These are phyloP conservation scores for Spinibarbus caldwelli DNA, from an alignment of 2,797 vertebrate genomes.

Conservation along the genomic window DNA sequence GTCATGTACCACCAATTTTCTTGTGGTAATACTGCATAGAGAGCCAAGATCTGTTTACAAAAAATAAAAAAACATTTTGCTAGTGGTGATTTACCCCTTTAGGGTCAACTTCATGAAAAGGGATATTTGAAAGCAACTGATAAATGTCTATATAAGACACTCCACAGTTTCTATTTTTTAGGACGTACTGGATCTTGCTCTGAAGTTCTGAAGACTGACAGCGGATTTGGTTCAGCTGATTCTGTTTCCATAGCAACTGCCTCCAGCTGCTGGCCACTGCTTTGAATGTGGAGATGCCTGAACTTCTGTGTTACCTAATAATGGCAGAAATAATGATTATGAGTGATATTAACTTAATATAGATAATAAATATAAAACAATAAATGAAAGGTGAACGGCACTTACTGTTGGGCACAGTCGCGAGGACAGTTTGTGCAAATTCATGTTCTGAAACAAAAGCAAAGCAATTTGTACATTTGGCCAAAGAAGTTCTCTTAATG, in stretches of 20 bases:
- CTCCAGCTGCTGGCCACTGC: constrained; percentile 70
- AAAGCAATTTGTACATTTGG: background rate
- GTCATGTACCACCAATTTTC: background rate
- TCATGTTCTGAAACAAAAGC: constrained; percentile 73
- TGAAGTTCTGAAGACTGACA: constrained; percentile 78
- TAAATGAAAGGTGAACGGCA: background rate
- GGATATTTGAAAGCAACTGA: too few species aligned
- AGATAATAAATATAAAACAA: background rate
- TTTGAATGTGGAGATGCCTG: constrained; percentile 68
- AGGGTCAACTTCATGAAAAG: too few species aligned
- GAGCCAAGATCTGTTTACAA: background rate
- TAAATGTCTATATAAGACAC: too few species aligned
- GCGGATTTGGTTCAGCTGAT: constrained; percentile 38
- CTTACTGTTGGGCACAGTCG: constrained; percentile 75
- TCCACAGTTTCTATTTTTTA: too few species aligned
- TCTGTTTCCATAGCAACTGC: constrained; percentile 62
- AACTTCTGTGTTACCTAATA: constrained; percentile 72
- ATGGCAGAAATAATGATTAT: constrained; percentile 22
- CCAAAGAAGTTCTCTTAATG: background rate
- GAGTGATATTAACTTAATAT: background rate
- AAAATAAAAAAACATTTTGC: too few species aligned
- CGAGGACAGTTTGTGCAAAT: constrained; percentile 72
- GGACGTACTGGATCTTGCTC: constrained; percentile 88
- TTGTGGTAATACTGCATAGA: background rate
- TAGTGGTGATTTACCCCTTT: too few species aligned